These are phyloP conservation scores for Ophiothrix spiculata DNA, from an alignment of 35 echinoderm and acorn worm genomes.

Conservation along the genomic window DNA sequence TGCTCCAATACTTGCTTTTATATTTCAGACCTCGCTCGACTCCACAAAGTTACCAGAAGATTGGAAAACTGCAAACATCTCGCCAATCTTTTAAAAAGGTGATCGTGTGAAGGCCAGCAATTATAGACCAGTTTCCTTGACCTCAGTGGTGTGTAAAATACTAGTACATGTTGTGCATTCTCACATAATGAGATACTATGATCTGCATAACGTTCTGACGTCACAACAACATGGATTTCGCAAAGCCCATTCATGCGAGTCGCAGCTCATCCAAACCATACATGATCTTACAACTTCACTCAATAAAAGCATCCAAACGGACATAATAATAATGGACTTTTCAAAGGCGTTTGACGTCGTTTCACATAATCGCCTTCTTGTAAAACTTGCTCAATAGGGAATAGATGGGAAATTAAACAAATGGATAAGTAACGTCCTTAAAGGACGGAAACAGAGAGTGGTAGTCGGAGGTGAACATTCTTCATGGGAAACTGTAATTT, in stretches of 20 bases:
- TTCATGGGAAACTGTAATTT: background rate
- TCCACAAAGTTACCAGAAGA: background rate
- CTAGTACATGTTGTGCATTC: constrained; percentile 30
- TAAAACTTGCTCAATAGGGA: background rate
- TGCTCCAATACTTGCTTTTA: background rate
- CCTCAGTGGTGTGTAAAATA: background rate
- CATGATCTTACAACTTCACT: background rate
- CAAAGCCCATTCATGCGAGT: constrained; percentile 14
- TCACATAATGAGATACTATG: background rate
- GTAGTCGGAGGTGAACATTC: background rate
- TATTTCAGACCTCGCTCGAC: constrained; percentile 18
- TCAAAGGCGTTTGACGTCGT: background rate
- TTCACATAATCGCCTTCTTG: background rate
- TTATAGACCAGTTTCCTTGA: constrained; percentile 23
- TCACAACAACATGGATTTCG: constrained; percentile 17
- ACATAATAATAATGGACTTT: background rate
- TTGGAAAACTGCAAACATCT: constrained; percentile 6
- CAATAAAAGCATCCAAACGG: background rate
- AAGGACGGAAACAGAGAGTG: background rate
- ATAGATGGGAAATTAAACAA: background rate
- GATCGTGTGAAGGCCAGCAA: background rate
- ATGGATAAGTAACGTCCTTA: background rate
- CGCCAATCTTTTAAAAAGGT: background rate
- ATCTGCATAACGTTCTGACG: background rate
- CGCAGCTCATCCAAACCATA: background rate